A percentile compares a stretch with the other conserved stretches of the same genome.
These are phyloP conservation scores for Fistularia commersonii DNA, from an alignment of 2,797 vertebrate genomes.

Conservation along the genomic window DNA sequence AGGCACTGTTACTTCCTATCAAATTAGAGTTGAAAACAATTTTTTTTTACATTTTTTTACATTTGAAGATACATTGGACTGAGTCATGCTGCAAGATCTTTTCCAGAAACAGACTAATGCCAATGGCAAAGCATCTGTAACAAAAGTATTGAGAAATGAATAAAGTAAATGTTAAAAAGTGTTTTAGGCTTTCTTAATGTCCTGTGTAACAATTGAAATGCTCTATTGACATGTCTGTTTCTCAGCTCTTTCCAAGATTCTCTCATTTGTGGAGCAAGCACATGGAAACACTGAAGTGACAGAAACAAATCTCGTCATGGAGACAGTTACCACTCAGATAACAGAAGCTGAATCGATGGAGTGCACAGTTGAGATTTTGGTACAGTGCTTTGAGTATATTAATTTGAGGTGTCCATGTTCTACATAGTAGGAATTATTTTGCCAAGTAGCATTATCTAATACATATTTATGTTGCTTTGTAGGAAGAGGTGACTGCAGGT, in stretches of 20 bases:
- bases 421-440: background rate
- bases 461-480: conserved; percentile 7
- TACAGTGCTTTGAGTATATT: conserved; percentile 8
- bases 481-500: conserved; percentile 60
- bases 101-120: too few species aligned
- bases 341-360: conserved; percentile 43
- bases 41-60: too few species aligned
- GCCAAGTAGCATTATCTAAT: background rate
- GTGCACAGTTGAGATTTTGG: conserved; percentile 40
- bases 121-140: too few species aligned
- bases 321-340: conserved; percentile 22
- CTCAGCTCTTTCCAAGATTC: conserved; percentile 36
- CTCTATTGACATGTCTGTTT: conserved; percentile 1
- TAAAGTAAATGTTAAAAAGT: too few species aligned
- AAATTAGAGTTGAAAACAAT: too few species aligned
- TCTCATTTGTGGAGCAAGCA: conserved; percentile 36
- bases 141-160: too few species aligned
- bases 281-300: conserved; percentile 19
- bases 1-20: too few species aligned
- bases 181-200: background rate
- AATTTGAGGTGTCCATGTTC: background rate
- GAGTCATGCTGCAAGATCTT: too few species aligned
- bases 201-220: background rate
- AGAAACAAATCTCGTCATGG: conserved; percentile 36
- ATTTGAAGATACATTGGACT: too few species aligned